Conservation (phyloP, 2,113 vertebrate species). For the Synchiropus splendidus region DNA sequence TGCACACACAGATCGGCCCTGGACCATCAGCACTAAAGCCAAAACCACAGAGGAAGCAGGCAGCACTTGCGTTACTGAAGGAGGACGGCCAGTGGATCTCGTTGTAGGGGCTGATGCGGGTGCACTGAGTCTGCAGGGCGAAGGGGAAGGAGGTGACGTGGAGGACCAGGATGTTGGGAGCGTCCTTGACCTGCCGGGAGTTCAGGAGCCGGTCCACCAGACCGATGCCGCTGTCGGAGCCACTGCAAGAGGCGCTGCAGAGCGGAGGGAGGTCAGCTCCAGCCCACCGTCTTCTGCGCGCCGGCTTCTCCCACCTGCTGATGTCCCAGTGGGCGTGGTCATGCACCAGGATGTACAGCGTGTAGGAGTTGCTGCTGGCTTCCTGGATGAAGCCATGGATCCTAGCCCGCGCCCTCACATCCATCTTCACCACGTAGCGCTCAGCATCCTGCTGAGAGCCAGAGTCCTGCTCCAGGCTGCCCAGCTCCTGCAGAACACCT, state of each 20-base stretch:
- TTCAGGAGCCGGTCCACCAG: slow-evolving; percentile 87
- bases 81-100: slow-evolving; percentile 92
- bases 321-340: slow-evolving; percentile 96
- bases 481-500: slow-evolving; percentile 88
- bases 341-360: slow-evolving; percentile 89
- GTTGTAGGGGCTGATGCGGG: slow-evolving; percentile 91
- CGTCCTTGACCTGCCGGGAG: slow-evolving; percentile 85
- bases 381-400: slow-evolving; percentile 83
- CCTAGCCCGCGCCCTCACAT: slow-evolving; percentile 73
- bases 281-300: too few species aligned
- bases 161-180: slow-evolving; percentile 86
- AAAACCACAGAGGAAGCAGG: background rate
- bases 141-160: slow-evolving; percentile 96
- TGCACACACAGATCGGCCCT: slow-evolving; percentile 36
- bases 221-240: slow-evolving; percentile 66
- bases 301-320: slow-evolving; percentile 66
- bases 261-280: slow-evolving; percentile 1
- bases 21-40: background rate
- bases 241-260: slow-evolving; percentile 46
- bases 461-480: slow-evolving; percentile 78
- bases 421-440: slow-evolving; percentile 83
- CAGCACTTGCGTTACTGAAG: slow-evolving; percentile 75
- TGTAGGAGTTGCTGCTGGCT: slow-evolving; percentile 83
- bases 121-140: slow-evolving; percentile 87
- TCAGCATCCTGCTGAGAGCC: slow-evolving; percentile 73